These are phyloP conservation scores for Drosophila arawakana DNA, from an alignment of 1,140 invertebrate species.

Conservation along the genomic window DNA sequence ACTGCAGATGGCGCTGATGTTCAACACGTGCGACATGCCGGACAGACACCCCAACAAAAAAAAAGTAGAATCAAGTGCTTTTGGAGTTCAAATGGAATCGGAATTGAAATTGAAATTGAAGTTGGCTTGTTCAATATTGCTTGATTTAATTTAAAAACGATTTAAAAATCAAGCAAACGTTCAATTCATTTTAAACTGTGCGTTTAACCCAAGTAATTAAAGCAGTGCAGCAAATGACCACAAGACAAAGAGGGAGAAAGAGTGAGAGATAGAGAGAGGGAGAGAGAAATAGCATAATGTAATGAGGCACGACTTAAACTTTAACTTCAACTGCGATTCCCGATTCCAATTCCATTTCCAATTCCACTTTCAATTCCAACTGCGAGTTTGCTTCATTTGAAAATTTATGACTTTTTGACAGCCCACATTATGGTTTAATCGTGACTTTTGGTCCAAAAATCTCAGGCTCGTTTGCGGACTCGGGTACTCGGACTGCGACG, in stretches of 20 bases:
- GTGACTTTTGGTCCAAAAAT: conserved; percentile 73
- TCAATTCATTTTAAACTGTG: conserved; percentile 75
- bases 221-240: conserved; percentile 55
- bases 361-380: conserved; percentile 18
- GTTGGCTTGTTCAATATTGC: conserved; percentile 37
- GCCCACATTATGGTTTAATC: conserved; percentile 83
- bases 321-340: conserved; percentile 9
- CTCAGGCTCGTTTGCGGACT: conserved; percentile 34
- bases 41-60: conserved; percentile 17
- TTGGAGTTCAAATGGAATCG: conserved; percentile 5
- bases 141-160: conserved; percentile 82
- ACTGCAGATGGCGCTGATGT: conserved; percentile 43
- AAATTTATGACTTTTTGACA: conserved; percentile 83
- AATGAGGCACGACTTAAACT: conserved; percentile 47
- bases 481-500: no score
- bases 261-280: no score
- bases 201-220: conserved; percentile 81
- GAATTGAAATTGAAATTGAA: conserved; percentile 13
- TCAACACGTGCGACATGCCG: conserved; percentile 57
- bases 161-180: conserved; percentile 75
- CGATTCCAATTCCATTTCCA: conserved; percentile 17
- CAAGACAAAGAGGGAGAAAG: not conserved
- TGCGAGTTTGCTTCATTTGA: conserved; percentile 65
- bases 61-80: not conserved
- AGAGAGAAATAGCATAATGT: not conserved